A percentile compares a stretch with the other conserved stretches of the same genome.
These are phyloP conservation scores for Drosophila truncata DNA, from an alignment of 1,140 invertebrate species.

Conservation along the genomic window DNA sequence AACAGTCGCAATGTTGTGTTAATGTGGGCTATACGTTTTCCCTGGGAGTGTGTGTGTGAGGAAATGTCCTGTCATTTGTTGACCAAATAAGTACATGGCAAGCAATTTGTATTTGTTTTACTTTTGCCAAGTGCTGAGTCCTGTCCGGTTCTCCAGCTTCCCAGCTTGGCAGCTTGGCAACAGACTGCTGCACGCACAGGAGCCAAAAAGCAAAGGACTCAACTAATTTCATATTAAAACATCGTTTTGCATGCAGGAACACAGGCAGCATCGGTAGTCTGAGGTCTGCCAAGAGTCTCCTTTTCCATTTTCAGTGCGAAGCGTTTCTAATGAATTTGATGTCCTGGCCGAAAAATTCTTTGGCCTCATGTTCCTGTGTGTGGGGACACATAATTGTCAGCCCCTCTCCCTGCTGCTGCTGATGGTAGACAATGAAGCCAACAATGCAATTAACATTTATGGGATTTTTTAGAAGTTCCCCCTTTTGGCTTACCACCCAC, in stretches of 20 bases:
- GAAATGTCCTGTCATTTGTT: slow-evolving; percentile 81
- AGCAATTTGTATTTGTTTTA: slow-evolving; percentile 84
- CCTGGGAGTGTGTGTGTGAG: slow-evolving; percentile 37
- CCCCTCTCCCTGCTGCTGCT: slow-evolving; percentile 62
- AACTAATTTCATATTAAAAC: slow-evolving; percentile 84
- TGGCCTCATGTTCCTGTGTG: slow-evolving; percentile 44
- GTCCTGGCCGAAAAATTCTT: slow-evolving; percentile 70
- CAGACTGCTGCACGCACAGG: slow-evolving; percentile 55
- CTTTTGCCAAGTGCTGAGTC: slow-evolving; percentile 58
- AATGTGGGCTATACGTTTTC: slow-evolving; percentile 75
- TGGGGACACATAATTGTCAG: slow-evolving; percentile 70
- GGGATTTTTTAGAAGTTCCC: slow-evolving; percentile 54
- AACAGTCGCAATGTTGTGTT: slow-evolving; percentile 82
- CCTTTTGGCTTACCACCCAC: neutral
- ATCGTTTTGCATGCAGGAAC: slow-evolving; percentile 82
- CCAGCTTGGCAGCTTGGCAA: slow-evolving; percentile 12
- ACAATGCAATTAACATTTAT: slow-evolving; percentile 82
- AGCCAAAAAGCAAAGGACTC: slow-evolving; percentile 79
- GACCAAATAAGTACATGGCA: slow-evolving; percentile 83
- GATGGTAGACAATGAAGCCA: slow-evolving; percentile 50
- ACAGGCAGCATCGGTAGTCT: slow-evolving; percentile 46
- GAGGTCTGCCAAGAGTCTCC: slow-evolving; percentile 18
- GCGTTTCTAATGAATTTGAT: slow-evolving; percentile 78
- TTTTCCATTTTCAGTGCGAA: slow-evolving; percentile 46
- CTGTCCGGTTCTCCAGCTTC: slow-evolving; percentile 33